Evolutionary conservation across 2,797 vertebrate genomes (phyloP), one percentile per base, ranked within the genome.

Genomic region (Clarias laeviceps): DNA sequence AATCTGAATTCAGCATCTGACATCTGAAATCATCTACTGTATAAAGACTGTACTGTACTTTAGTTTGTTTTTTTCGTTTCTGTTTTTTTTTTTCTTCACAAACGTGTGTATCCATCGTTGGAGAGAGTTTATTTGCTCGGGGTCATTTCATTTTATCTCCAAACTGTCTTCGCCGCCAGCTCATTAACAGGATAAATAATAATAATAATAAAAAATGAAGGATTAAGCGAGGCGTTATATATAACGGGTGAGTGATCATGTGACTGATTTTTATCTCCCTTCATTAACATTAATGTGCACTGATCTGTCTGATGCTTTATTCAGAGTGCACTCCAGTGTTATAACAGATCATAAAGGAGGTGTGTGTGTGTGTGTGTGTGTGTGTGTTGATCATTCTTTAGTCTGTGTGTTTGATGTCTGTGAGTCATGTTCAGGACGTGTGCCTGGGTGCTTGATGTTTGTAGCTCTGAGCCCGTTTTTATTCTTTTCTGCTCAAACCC

Each of bases 381-480:
- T 70, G 68, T 68, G 18, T 82, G 68, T 70, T 14, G 22, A 6
- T 59, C 14, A 15, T 17, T 37, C 40, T 8, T 45, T 9, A 8
- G 70, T 64, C 40, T 65, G 61, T 73, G 34, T 85, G 68, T 69
- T 68, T 82, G 64, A 82, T 83, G 74, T 65, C 61, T 50, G 82
- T 54, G 85, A 74, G 27, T 82, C 74, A 82, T 34, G 59, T 76
- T 22, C 32, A 59, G 77, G 81, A 40, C 85, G 73, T 69, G 61
- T 85, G 70, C 18, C 82, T 82, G 73, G 24, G 40, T 59, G 45
- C 80, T 66, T 87, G 66, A 88, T 83, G 73, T 78, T 57, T 70
- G 45, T 54, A 68, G 22, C 65, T 69, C 64, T 69, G 57, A 70
- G 20, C 32, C 37, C 34, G 12, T 79, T 70, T 45, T 68, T 56